phyloP scores from a whole-genome alignment of 2,888 invertebrate species.

The Temnothorax unifasciatus region DNA sequence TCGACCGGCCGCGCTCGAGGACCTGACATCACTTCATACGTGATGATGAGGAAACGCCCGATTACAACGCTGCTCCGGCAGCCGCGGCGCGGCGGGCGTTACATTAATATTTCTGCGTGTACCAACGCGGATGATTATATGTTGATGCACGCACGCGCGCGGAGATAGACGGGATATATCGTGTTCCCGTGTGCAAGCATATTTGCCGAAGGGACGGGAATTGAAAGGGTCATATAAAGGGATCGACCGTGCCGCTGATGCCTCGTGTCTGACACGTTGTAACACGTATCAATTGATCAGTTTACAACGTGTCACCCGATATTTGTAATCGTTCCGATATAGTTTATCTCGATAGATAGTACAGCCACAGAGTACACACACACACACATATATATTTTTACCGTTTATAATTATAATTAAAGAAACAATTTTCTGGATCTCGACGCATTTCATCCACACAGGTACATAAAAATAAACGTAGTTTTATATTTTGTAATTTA shows the following conservation, averaged over 20 bases:
- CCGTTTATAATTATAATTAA: too few species aligned
- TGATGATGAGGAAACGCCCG: slow-evolving; percentile 85
- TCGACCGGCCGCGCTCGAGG: slow-evolving; percentile 73
- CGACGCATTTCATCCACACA: neutral
- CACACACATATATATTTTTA: neutral
- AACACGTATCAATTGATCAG: slow-evolving; percentile 33
- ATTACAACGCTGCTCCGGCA: slow-evolving; percentile 79
- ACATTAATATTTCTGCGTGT: slow-evolving; percentile 72
- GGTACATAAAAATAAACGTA: neutral
- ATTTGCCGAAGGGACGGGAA: slow-evolving; percentile 49
- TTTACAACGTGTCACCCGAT: neutral
- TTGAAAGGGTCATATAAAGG: slow-evolving; percentile 45
- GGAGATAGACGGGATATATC: slow-evolving; percentile 47
- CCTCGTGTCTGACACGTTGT: slow-evolving; percentile 3
- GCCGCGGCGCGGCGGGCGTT: slow-evolving; percentile 34
- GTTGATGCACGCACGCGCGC: slow-evolving; percentile 55
- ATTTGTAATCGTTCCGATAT: slow-evolving; percentile 28
- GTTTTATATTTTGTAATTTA: neutral
- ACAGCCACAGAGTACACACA: neutral
- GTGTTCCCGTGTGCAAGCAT: slow-evolving; percentile 60
- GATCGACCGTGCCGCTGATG: slow-evolving; percentile 21
- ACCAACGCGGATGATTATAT: slow-evolving; percentile 69
- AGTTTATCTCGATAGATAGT: neutral
- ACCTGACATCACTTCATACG: slow-evolving; percentile 82
- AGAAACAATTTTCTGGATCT: neutral